Conservation (phyloP, 2,888 invertebrate species). For the Limnephilus rhombicus region DNA sequence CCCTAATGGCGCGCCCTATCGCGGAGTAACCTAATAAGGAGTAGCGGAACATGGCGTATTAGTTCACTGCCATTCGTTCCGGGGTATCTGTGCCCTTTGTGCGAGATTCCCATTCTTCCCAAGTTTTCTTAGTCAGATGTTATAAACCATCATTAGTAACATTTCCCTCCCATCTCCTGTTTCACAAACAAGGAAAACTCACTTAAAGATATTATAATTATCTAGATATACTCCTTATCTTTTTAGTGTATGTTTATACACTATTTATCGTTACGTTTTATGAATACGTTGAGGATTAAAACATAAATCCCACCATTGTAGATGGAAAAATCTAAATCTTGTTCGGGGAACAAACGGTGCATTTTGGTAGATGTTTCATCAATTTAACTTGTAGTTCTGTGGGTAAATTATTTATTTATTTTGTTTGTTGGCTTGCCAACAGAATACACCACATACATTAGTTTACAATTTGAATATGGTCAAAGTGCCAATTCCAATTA, state of each 20-base stretch:
- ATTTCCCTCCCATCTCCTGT: not conserved
- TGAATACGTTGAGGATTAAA: not conserved
- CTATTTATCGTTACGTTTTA: not conserved
- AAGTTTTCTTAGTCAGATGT: not conserved
- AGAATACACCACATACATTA: no score
- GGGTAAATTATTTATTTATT: no score
- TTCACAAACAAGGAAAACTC: not conserved
- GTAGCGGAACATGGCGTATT: not conserved
- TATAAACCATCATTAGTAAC: not conserved
- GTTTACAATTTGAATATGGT: no score
- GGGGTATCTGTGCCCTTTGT: not conserved
- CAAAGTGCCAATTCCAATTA: no score
- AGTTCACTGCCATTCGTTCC: not conserved
- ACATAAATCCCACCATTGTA: not conserved
- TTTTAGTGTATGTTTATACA: not conserved
- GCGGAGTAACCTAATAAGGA: not conserved
- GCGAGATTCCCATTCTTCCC: not conserved
- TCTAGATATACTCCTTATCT: not conserved
- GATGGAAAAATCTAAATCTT: not conserved
- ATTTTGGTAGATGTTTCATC: no score
- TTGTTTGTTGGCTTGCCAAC: no score
- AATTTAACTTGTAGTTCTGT: not conserved
- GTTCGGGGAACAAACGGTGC: no score
- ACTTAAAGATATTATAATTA: not conserved
- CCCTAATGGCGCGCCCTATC: not conserved